Percentiles rank a stretch among this genome's conserved stretches.
Conservation (phyloP, 2,888 invertebrate species). For the Patella pellucida region DNA sequence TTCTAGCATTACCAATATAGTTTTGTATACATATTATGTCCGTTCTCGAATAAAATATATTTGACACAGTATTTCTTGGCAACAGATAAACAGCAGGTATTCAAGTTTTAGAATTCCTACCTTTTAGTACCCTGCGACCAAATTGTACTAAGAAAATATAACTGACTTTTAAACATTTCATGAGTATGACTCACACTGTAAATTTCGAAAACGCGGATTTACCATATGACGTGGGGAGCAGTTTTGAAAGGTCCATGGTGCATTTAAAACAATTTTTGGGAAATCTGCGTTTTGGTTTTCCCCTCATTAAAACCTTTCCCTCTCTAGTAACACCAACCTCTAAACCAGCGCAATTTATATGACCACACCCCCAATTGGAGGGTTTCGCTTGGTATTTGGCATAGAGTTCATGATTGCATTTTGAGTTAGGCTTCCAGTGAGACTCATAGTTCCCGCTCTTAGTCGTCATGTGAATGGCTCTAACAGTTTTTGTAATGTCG, state of each 20-base stretch:
- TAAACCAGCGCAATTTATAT: neutral
- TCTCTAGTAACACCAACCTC: neutral
- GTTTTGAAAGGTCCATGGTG: neutral
- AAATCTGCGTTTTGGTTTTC: neutral
- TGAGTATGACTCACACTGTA: no score
- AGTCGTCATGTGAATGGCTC: conserved; percentile 16
- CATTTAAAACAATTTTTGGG: neutral
- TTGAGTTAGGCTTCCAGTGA: conserved; percentile 12
- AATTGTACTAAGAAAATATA: no score
- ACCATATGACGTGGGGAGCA: neutral
- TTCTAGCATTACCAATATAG: no score
- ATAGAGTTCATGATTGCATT: conserved; percentile 11
- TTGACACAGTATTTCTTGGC: no score
- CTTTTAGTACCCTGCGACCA: no score
- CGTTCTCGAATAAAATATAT: no score
- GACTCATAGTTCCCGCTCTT: conserved; percentile 11
- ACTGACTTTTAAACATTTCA: no score
- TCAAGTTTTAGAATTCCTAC: no score
- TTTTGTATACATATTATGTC: no score
- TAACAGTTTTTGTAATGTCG: conserved; percentile 14
- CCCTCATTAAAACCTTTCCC: neutral
- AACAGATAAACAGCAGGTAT: no score
- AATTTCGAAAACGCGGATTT: no score
- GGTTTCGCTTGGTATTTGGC: neutral
- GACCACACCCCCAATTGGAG: conserved; percentile 14